Evolutionary conservation across 23 tunicate genomes (phyloP).

Genomic region (Clavelina lepadiformis): DNA sequence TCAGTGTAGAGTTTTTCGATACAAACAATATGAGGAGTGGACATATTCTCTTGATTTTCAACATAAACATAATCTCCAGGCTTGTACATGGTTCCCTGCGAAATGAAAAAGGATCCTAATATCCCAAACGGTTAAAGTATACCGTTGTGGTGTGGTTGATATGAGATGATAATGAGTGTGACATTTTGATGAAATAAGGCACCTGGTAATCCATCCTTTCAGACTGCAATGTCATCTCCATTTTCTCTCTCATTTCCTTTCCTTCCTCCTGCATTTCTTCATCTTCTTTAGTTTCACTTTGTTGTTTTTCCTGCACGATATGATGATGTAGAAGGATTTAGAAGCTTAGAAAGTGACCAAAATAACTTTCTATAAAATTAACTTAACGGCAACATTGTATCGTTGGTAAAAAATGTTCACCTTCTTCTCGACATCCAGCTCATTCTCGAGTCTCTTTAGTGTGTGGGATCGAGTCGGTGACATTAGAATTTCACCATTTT

Average conservation of each 20-base stretch:
- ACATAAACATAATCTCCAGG: slow-evolving; percentile 84
- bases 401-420: slow-evolving; percentile 2
- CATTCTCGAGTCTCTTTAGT: slow-evolving; percentile 42
- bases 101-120: background rate
- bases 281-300: slow-evolving; percentile 52
- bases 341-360: too few relatives aligned
- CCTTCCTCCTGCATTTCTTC: slow-evolving; percentile 48
- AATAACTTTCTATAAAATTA: too few relatives aligned
- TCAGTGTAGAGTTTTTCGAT: slow-evolving; percentile 80
- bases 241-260: slow-evolving; percentile 51
- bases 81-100: slow-evolving; percentile 72
- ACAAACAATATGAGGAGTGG: slow-evolving; percentile 60
- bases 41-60: slow-evolving; percentile 45
- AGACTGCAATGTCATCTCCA: slow-evolving; percentile 21
- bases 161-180: background rate
- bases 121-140: background rate
- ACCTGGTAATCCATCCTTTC: slow-evolving; percentile 54
- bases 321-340: too few relatives aligned
- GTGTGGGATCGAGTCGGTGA: slow-evolving; percentile 81
- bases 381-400: background rate
- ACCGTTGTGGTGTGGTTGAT: background rate
- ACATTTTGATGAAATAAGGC: background rate
- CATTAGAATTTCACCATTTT: slow-evolving; percentile 71
- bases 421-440: slow-evolving; percentile 76
- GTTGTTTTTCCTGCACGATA: slow-evolving; percentile 74